These are phyloP conservation scores for Phengaris alcon DNA, from an alignment of 2,888 invertebrate species.

Conservation along the genomic window DNA sequence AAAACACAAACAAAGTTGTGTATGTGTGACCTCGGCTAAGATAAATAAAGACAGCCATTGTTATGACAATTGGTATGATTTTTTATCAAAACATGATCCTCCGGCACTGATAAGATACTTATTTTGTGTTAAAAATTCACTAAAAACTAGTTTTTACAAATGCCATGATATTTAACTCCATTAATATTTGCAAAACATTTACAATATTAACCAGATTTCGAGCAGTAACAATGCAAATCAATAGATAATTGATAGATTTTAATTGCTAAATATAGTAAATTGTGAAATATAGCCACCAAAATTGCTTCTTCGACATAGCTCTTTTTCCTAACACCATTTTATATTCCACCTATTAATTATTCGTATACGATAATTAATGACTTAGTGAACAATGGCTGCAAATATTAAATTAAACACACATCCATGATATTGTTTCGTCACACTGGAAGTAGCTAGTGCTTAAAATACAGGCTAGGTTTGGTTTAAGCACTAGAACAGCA, in stretches of 20 bases:
- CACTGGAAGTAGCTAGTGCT: too few species aligned
- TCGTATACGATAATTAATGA: too few species aligned
- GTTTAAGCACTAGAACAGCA: too few species aligned
- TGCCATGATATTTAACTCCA: not conserved
- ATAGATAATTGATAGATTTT: not conserved
- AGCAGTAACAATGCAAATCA: not conserved
- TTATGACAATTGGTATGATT: constrained; percentile 9
- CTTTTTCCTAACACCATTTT: too few species aligned
- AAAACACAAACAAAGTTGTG: constrained; percentile 32
- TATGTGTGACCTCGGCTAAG: constrained; percentile 33
- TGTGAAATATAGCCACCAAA: not conserved
- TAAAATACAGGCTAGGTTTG: too few species aligned
- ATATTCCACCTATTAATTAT: too few species aligned
- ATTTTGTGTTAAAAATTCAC: constrained; percentile 12
- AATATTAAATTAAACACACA: too few species aligned
- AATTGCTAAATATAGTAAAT: not conserved
- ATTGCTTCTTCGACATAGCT: not conserved
- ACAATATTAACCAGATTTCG: not conserved
- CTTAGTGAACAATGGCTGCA: too few species aligned
- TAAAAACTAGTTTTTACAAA: not conserved
- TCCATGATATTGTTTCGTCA: too few species aligned
- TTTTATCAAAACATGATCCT: constrained; percentile 16
- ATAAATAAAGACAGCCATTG: constrained; percentile 25
- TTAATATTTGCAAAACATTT: not conserved
- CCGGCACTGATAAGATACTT: constrained; percentile 15